A percentile compares a stretch with the other conserved stretches of the same genome.
These are phyloP conservation scores for Scartelaos histophorus DNA, from an alignment of 2,113 vertebrate species.

Conservation along the genomic window DNA sequence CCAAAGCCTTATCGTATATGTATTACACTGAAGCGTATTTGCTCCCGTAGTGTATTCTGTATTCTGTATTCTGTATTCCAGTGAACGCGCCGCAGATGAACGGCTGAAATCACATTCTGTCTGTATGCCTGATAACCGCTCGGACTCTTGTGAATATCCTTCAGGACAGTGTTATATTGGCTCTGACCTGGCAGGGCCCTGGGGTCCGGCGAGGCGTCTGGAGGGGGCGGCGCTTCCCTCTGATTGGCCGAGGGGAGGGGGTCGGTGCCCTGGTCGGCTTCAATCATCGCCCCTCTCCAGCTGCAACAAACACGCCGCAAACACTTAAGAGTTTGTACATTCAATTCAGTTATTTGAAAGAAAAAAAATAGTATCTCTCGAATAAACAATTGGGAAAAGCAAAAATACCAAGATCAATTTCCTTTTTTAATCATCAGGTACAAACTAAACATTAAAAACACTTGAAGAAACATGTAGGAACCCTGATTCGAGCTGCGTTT, in stretches of 20 bases:
- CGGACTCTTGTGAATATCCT: background rate
- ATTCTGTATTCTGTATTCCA: too few relatives aligned
- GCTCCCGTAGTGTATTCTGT: too few relatives aligned
- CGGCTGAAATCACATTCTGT: background rate
- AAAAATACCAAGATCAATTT: too few relatives aligned
- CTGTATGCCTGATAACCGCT: background rate
- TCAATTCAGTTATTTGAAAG: background rate
- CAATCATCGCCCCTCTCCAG: conserved; percentile 90
- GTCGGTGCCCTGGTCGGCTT: conserved; percentile 82
- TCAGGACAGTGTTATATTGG: background rate
- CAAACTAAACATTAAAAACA: too few relatives aligned
- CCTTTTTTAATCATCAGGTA: too few relatives aligned
- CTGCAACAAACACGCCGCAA: conserved; percentile 58
- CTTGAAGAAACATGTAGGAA: too few relatives aligned
- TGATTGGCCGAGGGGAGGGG: conserved; percentile 68
- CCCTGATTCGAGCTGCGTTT: background rate
- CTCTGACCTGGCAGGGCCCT: conserved; percentile 76
- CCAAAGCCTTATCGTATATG: too few relatives aligned
- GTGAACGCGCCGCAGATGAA: too few relatives aligned
- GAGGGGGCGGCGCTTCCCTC: conserved; percentile 53
- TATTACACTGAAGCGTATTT: too few relatives aligned
- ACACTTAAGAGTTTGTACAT: background rate
- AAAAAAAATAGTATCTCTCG: too few relatives aligned
- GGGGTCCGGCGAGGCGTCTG: conserved; percentile 26
- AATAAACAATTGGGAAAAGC: too few relatives aligned